phyloP scores from a whole-genome alignment of 2,113 vertebrate species.

The Hypocryptadius cinnamomeus region DNA sequence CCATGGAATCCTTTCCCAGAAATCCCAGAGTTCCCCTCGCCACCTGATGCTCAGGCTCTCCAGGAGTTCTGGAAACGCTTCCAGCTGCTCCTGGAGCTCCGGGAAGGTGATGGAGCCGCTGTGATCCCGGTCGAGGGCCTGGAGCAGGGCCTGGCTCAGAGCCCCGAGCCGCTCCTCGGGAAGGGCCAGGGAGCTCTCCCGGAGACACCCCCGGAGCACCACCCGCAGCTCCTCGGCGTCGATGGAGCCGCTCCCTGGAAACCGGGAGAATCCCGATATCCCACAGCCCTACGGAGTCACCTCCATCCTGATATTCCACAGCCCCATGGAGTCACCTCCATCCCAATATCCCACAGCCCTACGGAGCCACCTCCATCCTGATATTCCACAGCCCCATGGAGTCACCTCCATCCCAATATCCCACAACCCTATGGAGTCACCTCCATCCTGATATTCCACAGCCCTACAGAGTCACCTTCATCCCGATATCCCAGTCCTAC shows the following conservation, averaged over 20 bases:
- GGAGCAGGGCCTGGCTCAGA: slow-evolving; percentile 79
- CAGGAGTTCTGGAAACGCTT: slow-evolving; percentile 82
- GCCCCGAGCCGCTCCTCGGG: slow-evolving; percentile 81
- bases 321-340: too few relatives aligned
- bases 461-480: too few relatives aligned
- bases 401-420: neutral
- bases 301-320: too few relatives aligned
- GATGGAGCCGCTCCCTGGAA: slow-evolving; percentile 82
- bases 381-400: neutral
- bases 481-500: accelerated
- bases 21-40: neutral
- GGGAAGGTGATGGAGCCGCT: slow-evolving; percentile 88
- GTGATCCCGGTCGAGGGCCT: slow-evolving; percentile 79
- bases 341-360: accelerated
- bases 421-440: too few relatives aligned
- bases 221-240: slow-evolving; percentile 77
- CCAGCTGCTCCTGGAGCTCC: slow-evolving; percentile 82
- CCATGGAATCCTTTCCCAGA: accelerated
- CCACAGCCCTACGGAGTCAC: neutral
- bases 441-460: neutral
- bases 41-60: slow-evolving; percentile 91
- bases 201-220: slow-evolving; percentile 80
- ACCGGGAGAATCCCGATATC: neutral
- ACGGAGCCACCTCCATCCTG: too few relatives aligned
- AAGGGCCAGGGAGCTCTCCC: slow-evolving; percentile 82